A percentile compares a stretch with the other conserved stretches of the same genome.
Conservation (phyloP, 2,797 vertebrate species). For the Vipera ursinii region DNA sequence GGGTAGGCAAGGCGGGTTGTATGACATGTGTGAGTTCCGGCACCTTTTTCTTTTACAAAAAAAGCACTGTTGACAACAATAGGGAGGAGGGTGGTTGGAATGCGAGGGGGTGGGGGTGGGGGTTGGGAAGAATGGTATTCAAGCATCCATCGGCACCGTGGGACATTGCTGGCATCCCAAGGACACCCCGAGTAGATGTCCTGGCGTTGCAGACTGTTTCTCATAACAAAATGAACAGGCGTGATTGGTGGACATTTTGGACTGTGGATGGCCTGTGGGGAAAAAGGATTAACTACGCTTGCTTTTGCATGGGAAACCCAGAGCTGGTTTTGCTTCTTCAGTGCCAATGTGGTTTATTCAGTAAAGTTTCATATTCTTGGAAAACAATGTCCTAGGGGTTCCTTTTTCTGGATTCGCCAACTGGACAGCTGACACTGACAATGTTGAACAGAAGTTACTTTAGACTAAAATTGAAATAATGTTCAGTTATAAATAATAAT, state of each 20-base stretch:
- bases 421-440: neutral
- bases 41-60: too few species aligned
- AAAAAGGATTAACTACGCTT: neutral
- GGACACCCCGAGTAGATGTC: neutral
- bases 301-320: neutral
- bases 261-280: neutral
- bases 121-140: neutral
- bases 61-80: too few species aligned
- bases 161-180: neutral
- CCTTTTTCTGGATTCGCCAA: neutral
- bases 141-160: too few species aligned
- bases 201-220: neutral
- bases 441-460: neutral
- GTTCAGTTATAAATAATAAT: neutral
- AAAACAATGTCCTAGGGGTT: neutral
- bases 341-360: neutral
- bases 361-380: neutral
- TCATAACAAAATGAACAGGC: neutral
- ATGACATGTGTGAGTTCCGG: too few species aligned
- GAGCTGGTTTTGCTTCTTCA: neutral
- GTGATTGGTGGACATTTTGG: neutral
- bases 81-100: neutral
- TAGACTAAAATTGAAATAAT: neutral
- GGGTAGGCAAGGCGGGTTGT: too few species aligned
- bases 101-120: too few species aligned